Conservation (phyloP, 35 echinoderm and acorn worm species). For the Stichopus chloronotus region DNA sequence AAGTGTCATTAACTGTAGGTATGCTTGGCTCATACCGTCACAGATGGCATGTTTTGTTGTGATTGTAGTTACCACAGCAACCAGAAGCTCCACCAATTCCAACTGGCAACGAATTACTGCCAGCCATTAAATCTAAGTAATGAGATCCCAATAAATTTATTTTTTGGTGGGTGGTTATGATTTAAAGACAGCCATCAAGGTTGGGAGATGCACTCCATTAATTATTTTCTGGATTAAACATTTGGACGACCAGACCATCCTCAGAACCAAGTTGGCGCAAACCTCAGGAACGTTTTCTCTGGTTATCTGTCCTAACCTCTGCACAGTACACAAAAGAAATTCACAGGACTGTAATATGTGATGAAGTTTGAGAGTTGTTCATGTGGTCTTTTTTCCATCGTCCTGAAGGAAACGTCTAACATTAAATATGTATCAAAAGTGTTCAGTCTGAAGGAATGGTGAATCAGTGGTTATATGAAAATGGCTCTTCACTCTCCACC, state of each 20-base stretch:
- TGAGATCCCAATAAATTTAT: background rate
- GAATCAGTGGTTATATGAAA: too few species aligned
- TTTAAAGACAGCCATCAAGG: background rate
- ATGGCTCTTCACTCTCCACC: too few species aligned
- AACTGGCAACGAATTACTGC: background rate
- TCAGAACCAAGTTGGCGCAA: too few species aligned
- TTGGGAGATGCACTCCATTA: background rate
- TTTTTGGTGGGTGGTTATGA: background rate
- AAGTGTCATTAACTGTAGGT: background rate
- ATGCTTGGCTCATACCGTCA: background rate
- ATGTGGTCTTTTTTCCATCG: too few species aligned
- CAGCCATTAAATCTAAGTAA: slow-evolving; percentile 16
- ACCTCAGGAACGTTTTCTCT: too few species aligned
- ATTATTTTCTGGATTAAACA: slow-evolving; percentile 12
- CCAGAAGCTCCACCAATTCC: background rate
- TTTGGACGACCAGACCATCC: background rate
- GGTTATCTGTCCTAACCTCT: too few species aligned
- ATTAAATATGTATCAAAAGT: too few species aligned
- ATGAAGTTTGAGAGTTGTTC: too few species aligned
- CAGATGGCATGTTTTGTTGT: background rate
- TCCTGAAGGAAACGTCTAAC: too few species aligned
- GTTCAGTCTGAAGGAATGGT: too few species aligned
- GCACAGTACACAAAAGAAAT: too few species aligned
- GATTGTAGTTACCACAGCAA: background rate
- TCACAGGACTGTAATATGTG: too few species aligned